Evolutionary conservation across 2,888 invertebrate species (phyloP), one percentile per base, ranked within the genome.

Genomic region (Isoperla grammatica): DNA sequence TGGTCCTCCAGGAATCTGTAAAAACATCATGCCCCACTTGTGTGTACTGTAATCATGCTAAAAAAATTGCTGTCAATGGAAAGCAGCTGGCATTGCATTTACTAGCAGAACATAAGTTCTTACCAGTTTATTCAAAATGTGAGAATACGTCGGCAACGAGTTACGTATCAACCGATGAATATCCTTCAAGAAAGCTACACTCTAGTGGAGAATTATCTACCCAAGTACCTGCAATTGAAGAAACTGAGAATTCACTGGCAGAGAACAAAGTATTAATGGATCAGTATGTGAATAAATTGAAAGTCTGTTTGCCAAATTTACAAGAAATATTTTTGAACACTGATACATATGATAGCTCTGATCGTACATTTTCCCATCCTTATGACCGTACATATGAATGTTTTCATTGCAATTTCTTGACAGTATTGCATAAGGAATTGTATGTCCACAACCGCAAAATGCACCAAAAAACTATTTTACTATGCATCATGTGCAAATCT

Each of bases 401-500:
- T 76, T 91, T 91, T 75, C 89, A 90, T 69, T 92, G 92, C 75
- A 83, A 87, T 67, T 90, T 85, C 72, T 82, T 84, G 68, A 88
- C 90, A 61, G 76, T 81, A 56, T 79, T 88, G 60, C 90, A 90
- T 72, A 91, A 91, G 76, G 91, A 92, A 74, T 80, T 92, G 61
- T 91, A 88, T 75, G 78, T 89, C 69, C 92, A 92, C 74, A 91
- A 91, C 73, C 81, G 90, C 58, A 90, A 91, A 76, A 84, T 89
- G 82, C 92, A 92, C 76, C 85, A 89, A 66, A 90, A 90, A 74
- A 84, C 88, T 46, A 85, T 89, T 62, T 79, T 90, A 60, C 75
- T 89, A 64, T 92, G 92, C 76, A 84, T 88, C 66, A 91, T 92
- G 91, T 92, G 92, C 75, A 89, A 90, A 75, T 82, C 86, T 35